These are phyloP conservation scores for Conger conger DNA, from an alignment of 2,113 vertebrate species.

Conservation along the genomic window DNA sequence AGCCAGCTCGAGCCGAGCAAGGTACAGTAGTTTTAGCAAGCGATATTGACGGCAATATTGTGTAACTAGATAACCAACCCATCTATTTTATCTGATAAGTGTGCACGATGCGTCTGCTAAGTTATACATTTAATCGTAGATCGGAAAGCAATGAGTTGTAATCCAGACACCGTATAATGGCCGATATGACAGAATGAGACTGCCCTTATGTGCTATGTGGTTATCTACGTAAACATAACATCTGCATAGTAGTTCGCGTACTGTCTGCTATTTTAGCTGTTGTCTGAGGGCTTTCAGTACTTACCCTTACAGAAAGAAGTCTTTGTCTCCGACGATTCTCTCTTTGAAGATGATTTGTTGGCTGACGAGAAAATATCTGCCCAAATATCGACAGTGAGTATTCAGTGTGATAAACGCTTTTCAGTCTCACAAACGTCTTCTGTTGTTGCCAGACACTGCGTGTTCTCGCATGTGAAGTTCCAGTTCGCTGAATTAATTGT, in stretches of 20 bases:
- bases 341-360: slow-evolving; percentile 59
- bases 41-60: background rate
- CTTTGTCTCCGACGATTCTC: slow-evolving; percentile 45
- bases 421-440: too few species aligned
- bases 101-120: too few species aligned
- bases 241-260: too few species aligned
- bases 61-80: background rate
- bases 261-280: background rate
- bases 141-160: too few species aligned
- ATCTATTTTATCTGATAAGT: too few species aligned
- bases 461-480: background rate
- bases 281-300: background rate
- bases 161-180: too few species aligned
- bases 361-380: background rate
- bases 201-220: background rate
- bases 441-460: background rate
- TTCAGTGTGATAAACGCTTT: too few species aligned
- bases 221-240: background rate
- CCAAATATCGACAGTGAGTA: slow-evolving; percentile 51
- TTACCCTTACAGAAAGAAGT: slow-evolving; percentile 32
- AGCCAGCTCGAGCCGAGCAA: background rate
- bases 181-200: too few species aligned
- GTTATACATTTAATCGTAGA: too few species aligned
- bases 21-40: too few species aligned
- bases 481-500: background rate